Percentiles rank a stretch among this genome's conserved stretches.
Evolutionary conservation across 2,113 vertebrate species (phyloP).

Genomic region (Oreocharis arfaki): DNA sequence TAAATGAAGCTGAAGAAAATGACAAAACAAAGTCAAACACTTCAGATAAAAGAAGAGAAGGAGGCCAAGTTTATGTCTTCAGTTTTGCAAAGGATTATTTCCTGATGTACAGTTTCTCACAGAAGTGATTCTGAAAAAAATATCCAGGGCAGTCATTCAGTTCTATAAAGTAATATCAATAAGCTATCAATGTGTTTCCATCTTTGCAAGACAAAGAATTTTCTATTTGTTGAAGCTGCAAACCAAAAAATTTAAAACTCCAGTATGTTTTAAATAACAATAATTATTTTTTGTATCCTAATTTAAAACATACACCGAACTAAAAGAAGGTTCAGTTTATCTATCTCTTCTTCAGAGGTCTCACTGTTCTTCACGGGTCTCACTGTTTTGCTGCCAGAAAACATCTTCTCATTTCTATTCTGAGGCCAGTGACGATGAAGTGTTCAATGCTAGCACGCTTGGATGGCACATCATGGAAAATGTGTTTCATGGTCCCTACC

Average conservation of each 20-base stretch:
- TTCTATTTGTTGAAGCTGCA: background rate
- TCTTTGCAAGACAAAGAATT: background rate
- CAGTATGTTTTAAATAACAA: background rate
- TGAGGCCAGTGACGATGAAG: background rate
- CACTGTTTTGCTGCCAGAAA: background rate
- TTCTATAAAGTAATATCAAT: background rate
- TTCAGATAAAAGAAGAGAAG: background rate
- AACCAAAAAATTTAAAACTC: background rate
- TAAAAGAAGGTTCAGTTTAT: background rate
- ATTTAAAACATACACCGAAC: background rate
- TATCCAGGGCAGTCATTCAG: background rate
- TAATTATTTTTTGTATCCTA: background rate
- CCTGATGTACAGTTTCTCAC: background rate
- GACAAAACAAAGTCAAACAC: background rate
- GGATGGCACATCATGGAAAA: background rate
- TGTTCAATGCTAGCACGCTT: accelerated
- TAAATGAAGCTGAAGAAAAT: background rate
- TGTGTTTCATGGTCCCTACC: background rate
- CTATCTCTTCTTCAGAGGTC: background rate
- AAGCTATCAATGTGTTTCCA: background rate
- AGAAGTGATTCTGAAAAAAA: background rate
- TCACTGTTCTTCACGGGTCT: background rate
- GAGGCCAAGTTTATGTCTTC: conserved; percentile 11
- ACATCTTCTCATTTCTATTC: background rate
- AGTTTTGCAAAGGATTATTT: background rate